Conservation (phyloP, 2,113 vertebrate genomes). For the Callipepla squamata region DNA sequence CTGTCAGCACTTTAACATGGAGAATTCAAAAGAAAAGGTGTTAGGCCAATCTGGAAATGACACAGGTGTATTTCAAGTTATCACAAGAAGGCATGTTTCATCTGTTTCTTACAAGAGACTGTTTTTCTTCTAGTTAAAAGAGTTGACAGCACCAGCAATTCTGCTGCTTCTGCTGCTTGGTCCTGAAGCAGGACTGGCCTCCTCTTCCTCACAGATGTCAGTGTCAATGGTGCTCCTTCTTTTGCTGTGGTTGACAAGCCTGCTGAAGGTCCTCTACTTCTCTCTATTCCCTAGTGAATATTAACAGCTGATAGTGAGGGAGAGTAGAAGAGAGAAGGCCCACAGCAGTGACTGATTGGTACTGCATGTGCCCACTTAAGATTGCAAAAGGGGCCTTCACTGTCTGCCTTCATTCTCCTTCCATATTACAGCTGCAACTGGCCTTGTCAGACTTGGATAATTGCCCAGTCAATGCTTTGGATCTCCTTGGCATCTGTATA, state of each 20-base stretch:
- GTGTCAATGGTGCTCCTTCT: not conserved
- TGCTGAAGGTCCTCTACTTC: not conserved
- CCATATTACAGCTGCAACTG: not conserved
- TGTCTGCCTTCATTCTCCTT: not conserved
- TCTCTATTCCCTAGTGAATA: not conserved
- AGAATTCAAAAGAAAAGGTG: not conserved
- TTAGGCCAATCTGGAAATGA: not conserved
- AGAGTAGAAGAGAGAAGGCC: not conserved
- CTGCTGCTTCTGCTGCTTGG: not conserved
- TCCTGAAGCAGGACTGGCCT: not conserved
- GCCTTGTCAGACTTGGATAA: not conserved
- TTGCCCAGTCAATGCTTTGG: not conserved
- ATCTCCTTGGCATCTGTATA: not conserved
- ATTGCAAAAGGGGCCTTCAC: not conserved
- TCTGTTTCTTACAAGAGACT: not conserved
- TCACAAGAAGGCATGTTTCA: not conserved
- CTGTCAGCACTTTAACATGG: not conserved
- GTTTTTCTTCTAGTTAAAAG: accelerated
- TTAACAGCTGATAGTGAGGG: not conserved
- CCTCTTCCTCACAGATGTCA: not conserved
- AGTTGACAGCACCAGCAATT: accelerated
- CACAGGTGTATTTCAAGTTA: not conserved
- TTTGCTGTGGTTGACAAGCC: not conserved
- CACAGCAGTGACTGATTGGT: not conserved
- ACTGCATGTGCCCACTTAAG: not conserved